Conservation (phyloP, 2,888 invertebrate species). For the Phortica magna region DNA sequence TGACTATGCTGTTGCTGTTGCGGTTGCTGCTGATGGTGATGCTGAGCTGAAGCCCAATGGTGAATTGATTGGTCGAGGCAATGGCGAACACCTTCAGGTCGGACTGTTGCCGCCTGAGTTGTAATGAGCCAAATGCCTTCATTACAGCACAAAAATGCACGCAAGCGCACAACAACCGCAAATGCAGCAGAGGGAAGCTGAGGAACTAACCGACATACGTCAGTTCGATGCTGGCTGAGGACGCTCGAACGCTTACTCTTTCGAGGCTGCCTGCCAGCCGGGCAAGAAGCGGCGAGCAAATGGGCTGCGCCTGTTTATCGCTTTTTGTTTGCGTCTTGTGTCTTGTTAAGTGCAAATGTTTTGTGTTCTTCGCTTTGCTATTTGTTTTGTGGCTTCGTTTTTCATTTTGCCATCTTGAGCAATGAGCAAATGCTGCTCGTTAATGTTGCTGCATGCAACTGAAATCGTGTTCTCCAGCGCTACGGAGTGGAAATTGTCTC, state of each 20-base stretch:
- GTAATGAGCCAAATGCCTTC: slow-evolving; percentile 69
- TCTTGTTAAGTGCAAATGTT: slow-evolving; percentile 32
- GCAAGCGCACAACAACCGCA: slow-evolving; percentile 61
- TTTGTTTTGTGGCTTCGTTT: neutral
- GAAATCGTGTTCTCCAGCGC: slow-evolving; percentile 5
- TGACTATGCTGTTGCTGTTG: neutral
- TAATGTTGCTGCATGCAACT: slow-evolving; percentile 15
- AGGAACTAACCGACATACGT: neutral
- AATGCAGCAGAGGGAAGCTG: neutral
- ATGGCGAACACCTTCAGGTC: neutral
- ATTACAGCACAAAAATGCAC: slow-evolving; percentile 67
- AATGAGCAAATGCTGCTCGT: neutral
- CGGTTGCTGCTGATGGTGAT: neutral
- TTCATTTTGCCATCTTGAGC: slow-evolving; percentile 8
- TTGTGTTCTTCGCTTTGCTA: neutral
- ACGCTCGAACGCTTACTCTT: too few species aligned
- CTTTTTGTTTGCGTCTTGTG: slow-evolving; percentile 24
- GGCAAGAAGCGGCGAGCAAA: neutral
- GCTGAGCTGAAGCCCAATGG: neutral
- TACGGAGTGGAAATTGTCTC: slow-evolving; percentile 23
- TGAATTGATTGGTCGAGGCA: neutral
- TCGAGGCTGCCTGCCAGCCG: neutral
- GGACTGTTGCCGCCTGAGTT: slow-evolving; percentile 45
- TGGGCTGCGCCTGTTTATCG: slow-evolving; percentile 32
- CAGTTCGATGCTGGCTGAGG: too few species aligned